Base-by-base conservation (phyloP, 2,797 vertebrate species). In the Myotis vivesi region DNA sequence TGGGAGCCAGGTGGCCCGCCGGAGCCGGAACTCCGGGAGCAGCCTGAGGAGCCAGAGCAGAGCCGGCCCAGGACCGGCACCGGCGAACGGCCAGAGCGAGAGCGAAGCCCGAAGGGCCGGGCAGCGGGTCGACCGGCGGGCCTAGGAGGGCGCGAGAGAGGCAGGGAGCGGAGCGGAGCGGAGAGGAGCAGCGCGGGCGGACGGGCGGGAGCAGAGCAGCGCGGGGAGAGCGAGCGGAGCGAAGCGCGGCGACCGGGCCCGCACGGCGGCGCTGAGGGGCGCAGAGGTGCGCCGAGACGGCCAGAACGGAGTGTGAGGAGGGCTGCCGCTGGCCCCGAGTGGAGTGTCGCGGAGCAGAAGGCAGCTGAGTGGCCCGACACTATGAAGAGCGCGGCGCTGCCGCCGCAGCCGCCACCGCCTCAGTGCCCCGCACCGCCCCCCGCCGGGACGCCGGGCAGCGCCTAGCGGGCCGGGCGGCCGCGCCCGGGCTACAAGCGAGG, bases 381-480 rank as follows among this genome's bases (percentile, higher is more conserved):
- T 89, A 96, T 96, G 96, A 97, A 94, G 95, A 89, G 97, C 87
- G 94, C 95, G 92, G 96, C 97, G 87, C 94, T 44, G 89, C 93
- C 82, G 88, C 92, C 79, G 82, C 97, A 96, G 94, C 96, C 92
- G 94, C 97, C 95, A 93, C 96, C 95, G 95, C 96, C 97, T 93
- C 94, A 92, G 93, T 64, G 94, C 95, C 95, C 95, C 83, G 96
- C 95, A 96, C 96, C 89, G 97, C 96, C 95, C 89, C 97, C 94
- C 93, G 96, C 94, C 59, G 85, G 94, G 96, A 89, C 94, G 79
- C 91, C 44, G 46, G 95, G 93, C 95, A 95, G 97, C 64, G 95
- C 81, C 90, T 96, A 94, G 97, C 94, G 87, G 97, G 96, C 96
- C 90, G 95, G 95, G 96, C 72, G 97, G 96, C 95, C 92, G 96